These are phyloP conservation scores for Caenorhabditis tropicalis DNA, from an alignment of 1,140 invertebrate genomes.

Conservation along the genomic window DNA sequence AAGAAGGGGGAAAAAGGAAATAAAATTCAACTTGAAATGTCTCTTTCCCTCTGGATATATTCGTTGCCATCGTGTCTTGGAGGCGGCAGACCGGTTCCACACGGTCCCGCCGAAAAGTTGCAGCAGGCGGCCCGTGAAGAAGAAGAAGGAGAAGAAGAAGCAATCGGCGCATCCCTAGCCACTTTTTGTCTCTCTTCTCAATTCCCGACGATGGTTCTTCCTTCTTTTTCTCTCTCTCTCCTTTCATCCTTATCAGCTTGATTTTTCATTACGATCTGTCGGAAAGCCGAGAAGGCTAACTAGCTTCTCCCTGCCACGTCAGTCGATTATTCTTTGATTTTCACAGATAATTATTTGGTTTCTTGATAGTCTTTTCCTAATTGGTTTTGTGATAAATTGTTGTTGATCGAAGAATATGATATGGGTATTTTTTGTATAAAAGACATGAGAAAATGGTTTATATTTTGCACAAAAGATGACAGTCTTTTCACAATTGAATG, in stretches of 20 bases:
- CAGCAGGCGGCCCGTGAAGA: conserved; percentile 21
- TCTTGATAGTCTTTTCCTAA: not conserved
- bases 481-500: too few relatives aligned
- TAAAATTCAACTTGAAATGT: not conserved
- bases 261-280: conserved; percentile 2
- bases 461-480: too few relatives aligned
- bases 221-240: not conserved
- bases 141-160: not conserved
- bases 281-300: not conserved
- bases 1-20: not conserved
- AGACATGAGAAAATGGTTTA: too few relatives aligned
- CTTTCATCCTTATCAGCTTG: conserved; percentile 29
- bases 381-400: not conserved
- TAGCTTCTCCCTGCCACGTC: conserved; percentile 26
- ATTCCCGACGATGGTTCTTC: not conserved
- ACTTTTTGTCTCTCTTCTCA: conserved; percentile 7
- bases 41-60: not conserved
- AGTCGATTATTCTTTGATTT: conserved; percentile 29
- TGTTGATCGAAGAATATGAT: not conserved
- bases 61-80: conserved; percentile 36
- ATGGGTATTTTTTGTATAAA: not conserved
- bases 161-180: not conserved
- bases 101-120: not conserved
- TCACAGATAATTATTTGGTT: not conserved
- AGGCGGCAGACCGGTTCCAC: conserved; percentile 24